Conservation (phyloP, 2,888 invertebrate genomes). For the Oscheius sp. region DNA sequence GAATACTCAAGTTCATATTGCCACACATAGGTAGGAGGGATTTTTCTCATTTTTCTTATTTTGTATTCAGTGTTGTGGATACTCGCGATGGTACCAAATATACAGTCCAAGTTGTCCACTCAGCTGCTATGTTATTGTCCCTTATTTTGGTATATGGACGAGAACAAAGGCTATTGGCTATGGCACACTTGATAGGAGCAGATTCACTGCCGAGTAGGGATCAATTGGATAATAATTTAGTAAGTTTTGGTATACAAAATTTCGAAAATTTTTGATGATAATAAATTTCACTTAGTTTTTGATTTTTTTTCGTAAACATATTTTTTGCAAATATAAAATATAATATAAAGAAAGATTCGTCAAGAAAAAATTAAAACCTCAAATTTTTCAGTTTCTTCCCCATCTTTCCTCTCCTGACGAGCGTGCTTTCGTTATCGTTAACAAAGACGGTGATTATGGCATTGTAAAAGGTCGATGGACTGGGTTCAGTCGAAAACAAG, state of each 20-base stretch:
- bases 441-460: constrained; percentile 73
- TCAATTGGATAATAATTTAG: constrained; percentile 69
- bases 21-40: constrained; percentile 61
- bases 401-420: constrained; percentile 72
- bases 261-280: background rate
- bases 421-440: constrained; percentile 73
- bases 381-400: constrained; percentile 68
- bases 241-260: constrained; percentile 31
- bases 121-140: constrained; percentile 72
- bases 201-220: constrained; percentile 72
- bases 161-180: constrained; percentile 70
- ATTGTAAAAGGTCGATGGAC: constrained; percentile 73
- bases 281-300: background rate
- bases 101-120: constrained; percentile 73
- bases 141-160: constrained; percentile 72
- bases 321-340: too few relatives aligned
- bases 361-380: too few relatives aligned
- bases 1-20: constrained; percentile 55
- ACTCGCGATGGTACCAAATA: constrained; percentile 72
- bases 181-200: constrained; percentile 73
- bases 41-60: background rate
- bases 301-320: background rate
- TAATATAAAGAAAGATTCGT: too few relatives aligned
- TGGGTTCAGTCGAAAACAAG: constrained; percentile 69
- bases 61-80: constrained; percentile 67